phyloP scores from a whole-genome alignment of 2,113 vertebrate genomes.

The Toxostoma redivivum region DNA sequence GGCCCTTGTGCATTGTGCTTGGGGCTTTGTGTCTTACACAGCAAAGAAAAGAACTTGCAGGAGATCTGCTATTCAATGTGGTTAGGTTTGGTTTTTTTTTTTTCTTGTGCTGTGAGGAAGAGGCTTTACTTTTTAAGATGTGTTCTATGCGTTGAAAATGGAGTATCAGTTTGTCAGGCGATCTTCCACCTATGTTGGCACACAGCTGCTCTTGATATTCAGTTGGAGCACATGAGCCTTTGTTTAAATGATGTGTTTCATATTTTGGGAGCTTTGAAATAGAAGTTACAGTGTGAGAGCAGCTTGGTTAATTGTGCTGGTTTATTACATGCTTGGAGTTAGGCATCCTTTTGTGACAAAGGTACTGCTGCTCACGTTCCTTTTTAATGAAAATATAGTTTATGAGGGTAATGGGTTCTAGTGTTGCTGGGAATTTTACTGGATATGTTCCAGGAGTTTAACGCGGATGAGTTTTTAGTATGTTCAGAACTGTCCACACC shows the following conservation, averaged over 20 bases:
- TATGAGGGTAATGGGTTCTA: background rate
- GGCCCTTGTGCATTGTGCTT: fast-evolving
- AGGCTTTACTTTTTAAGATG: background rate
- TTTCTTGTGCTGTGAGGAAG: background rate
- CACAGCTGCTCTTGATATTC: background rate
- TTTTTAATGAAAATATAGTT: background rate
- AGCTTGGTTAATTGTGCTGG: background rate
- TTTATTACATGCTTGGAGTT: background rate
- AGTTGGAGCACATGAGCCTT: too few species aligned
- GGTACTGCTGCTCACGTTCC: background rate
- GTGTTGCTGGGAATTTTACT: background rate
- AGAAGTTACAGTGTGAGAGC: background rate
- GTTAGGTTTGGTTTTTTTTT: background rate
- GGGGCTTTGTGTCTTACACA: background rate
- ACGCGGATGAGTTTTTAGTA: background rate
- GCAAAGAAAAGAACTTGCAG: background rate
- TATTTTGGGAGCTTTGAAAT: background rate
- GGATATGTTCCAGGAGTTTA: background rate
- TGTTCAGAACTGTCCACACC: background rate
- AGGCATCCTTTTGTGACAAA: background rate
- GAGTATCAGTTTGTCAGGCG: background rate
- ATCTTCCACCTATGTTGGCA: background rate
- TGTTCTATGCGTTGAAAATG: background rate
- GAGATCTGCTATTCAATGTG: too few species aligned
- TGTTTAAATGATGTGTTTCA: background rate